These are phyloP conservation scores for Prenolepis imparis DNA, from an alignment of 2,888 invertebrate genomes.

Conservation along the genomic window DNA sequence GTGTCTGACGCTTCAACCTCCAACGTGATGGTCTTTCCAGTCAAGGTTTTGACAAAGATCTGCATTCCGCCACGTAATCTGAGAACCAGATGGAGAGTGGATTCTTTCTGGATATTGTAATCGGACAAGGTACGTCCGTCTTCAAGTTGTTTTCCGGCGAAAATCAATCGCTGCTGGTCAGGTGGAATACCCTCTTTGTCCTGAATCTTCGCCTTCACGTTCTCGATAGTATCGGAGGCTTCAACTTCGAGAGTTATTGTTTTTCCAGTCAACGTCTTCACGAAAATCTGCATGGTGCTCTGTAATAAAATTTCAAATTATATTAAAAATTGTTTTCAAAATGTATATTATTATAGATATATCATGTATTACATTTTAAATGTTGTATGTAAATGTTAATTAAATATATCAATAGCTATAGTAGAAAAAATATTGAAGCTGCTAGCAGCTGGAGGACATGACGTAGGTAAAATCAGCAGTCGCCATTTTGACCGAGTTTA, in stretches of 20 bases:
- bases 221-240: slow-evolving; percentile 73
- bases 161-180: slow-evolving; percentile 73
- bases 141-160: slow-evolving; percentile 74
- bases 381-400: no score
- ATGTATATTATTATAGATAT: no score
- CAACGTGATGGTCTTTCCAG: slow-evolving; percentile 77
- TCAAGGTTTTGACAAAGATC: slow-evolving; percentile 74
- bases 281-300: slow-evolving; percentile 83
- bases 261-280: slow-evolving; percentile 72
- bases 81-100: slow-evolving; percentile 71
- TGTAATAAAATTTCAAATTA: slow-evolving; percentile 16
- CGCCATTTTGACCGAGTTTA: slow-evolving; percentile 64
- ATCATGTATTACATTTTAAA: no score
- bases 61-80: slow-evolving; percentile 74
- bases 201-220: slow-evolving; percentile 74
- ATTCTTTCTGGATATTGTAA: slow-evolving; percentile 75
- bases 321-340: neutral
- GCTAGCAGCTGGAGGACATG: neutral
- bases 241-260: slow-evolving; percentile 74
- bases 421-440: neutral
- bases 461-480: slow-evolving; percentile 54
- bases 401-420: neutral
- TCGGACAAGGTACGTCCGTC: slow-evolving; percentile 73
- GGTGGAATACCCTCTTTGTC: slow-evolving; percentile 74
- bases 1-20: slow-evolving; percentile 79